Evolutionary conservation across 2,113 vertebrate species (phyloP), one percentile per base, ranked within the genome.

Genomic region (Recurvirostra avosetta): DNA sequence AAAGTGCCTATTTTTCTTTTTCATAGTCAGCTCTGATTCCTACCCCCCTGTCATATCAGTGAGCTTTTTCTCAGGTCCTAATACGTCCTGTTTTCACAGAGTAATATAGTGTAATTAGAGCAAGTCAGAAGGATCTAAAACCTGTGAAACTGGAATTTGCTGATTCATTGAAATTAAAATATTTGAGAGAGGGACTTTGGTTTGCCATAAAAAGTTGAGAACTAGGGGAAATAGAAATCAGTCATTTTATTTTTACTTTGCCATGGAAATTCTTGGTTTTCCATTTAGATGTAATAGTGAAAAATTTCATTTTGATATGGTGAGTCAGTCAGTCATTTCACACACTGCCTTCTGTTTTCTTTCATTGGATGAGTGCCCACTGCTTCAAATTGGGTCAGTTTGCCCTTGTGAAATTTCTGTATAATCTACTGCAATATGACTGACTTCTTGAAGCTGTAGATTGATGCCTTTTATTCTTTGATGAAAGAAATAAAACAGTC

Each of bases 331-430:
- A 92, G 61, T 90, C 59, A 73, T 93, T 93, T 96, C 86, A 94
- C 88, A 89, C 30, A 26, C 36, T 88, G 38, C 47, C 29, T 88
- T 88, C 79, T 92, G 65, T 89, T 61, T 91, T 93, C 70, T 86
- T 77, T 68, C 52, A 23, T 27, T 96, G 95, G 76, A 87, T 92
- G 86, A 84, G 30, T 72, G 92, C 92, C 80, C 76, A 49, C 30
- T 84, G 68, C 91, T 87, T 95, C 83, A 86, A 53, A 92, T 5
- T 87, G 76, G 88, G 76, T 94, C 86, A 91, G 72, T 92, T 95
- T 94, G 93, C 88, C 56, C 79, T 74, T 92, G 68, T 87, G 92
- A 96, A 96, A 92, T 94, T 89, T 72, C 90, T 81, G 34, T 84
- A 43, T 87, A 94, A 86, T 52, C 68, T 90, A 71, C 90, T 94